Conservation (phyloP, 1,140 invertebrate species). For the Formica exsecta region DNA sequence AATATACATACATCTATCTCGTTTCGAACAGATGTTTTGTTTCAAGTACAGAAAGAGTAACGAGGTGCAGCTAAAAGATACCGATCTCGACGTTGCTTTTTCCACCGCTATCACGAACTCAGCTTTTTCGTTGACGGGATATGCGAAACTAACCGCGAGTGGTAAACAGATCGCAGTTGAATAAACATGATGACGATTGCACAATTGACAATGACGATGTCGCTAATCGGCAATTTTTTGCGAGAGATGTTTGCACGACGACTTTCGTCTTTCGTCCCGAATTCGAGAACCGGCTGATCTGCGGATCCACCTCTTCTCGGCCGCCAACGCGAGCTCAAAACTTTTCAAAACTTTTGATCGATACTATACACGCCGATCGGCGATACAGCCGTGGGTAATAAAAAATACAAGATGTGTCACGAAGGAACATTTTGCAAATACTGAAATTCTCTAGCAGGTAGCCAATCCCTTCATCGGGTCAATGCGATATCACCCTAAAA, state of each 20-base stretch:
- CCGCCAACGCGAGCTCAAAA: not conserved
- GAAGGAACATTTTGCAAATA: not conserved
- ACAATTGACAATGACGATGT: not conserved
- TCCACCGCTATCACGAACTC: not conserved
- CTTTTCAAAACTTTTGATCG: slow-evolving; percentile 6
- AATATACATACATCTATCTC: not conserved
- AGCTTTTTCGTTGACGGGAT: too few relatives aligned
- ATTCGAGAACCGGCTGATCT: slow-evolving; percentile 9
- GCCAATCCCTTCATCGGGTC: too few relatives aligned
- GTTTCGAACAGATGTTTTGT: not conserved
- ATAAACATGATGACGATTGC: not conserved
- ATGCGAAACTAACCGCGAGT: not conserved
- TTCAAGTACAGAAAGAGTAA: not conserved
- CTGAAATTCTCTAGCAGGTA: too few relatives aligned
- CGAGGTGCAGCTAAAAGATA: not conserved
- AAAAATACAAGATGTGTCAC: not conserved
- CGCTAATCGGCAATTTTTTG: not conserved
- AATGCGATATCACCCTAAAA: too few relatives aligned
- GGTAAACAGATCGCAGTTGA: not conserved
- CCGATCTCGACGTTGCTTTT: not conserved
- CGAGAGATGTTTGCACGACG: too few relatives aligned
- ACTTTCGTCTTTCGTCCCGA: not conserved
- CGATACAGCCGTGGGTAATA: not conserved
- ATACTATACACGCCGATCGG: not conserved
- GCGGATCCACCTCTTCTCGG: not conserved